phyloP scores from a whole-genome alignment of 2,797 vertebrate species.

The Aphelocoma californica region DNA sequence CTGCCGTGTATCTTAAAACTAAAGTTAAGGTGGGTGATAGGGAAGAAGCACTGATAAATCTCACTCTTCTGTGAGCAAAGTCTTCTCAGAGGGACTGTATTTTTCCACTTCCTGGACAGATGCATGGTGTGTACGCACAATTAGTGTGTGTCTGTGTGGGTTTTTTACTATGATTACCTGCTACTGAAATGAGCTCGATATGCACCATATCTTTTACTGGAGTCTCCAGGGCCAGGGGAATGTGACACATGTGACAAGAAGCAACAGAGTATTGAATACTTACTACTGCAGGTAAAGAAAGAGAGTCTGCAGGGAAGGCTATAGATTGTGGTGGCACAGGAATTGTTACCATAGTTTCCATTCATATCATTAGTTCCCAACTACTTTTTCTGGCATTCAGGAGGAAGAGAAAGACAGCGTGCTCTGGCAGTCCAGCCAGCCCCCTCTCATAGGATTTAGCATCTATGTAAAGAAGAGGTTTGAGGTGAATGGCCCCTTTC shows the following conservation, averaged over 20 bases:
- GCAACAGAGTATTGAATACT: not conserved
- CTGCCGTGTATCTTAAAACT: not conserved
- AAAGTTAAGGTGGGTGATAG: not conserved
- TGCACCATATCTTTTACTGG: not conserved
- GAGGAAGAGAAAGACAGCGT: not conserved
- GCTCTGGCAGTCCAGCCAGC: not conserved
- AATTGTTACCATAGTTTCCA: slow-evolving; percentile 38
- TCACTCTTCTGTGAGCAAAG: not conserved
- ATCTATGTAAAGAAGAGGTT: not conserved
- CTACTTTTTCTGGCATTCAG: slow-evolving; percentile 15
- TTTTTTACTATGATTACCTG: not conserved
- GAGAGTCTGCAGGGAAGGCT: not conserved
- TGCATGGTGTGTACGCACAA: accelerated
- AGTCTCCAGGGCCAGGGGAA: not conserved
- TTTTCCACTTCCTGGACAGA: not conserved
- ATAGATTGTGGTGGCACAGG: not conserved
- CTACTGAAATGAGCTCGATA: not conserved
- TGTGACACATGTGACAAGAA: not conserved
- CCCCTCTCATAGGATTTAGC: not conserved
- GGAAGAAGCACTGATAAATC: not conserved
- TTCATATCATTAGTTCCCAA: slow-evolving; percentile 5
- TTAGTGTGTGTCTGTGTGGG: not conserved
- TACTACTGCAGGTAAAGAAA: not conserved
- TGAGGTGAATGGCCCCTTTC: not conserved
- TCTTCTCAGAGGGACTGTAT: not conserved